Evolutionary conservation across 1,140 invertebrate genomes (phyloP), one percentile per base, ranked within the genome.

Genomic region (Portunus trituberculatus): DNA sequence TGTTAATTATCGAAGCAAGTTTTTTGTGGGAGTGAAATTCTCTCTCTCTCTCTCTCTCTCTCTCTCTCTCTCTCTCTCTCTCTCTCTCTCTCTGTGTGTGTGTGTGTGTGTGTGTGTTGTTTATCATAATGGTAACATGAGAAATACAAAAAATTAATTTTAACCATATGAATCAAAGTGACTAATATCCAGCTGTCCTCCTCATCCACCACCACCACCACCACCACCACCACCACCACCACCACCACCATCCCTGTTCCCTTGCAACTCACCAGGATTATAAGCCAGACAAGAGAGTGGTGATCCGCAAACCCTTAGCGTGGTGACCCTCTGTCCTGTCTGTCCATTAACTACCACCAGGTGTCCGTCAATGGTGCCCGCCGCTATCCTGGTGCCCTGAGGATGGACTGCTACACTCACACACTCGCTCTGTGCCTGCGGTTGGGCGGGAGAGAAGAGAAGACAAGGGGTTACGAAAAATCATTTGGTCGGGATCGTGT

Each of bases 361-460:
- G 97, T 99, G 98, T 0, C 99, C 99, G 96, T 99, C 98, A 0
- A 98, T 98, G 96, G 98, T 98, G 92, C 99, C 99, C 12, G 98
- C 98, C 12, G 98, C 99, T 67, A 99, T 97, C 10, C 98, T 98
- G 25, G 98, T 98, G 28, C 98, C 98, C 96, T 98, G 98, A 3
- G 99, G 98, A 97, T 99, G 98, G 97, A 99, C 99, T 86, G 98
- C 98, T 88, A 99, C 97, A 0, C 98, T 98, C 82, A 98, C 98
- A 96, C 98, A 98, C 96, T 99, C 98, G 96, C 98, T 98, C 83
- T 98, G 98, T 7, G 95, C 96, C 96, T 96, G 95, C 12, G 98
- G 98, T 91, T 31, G 98, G 98, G 97, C 96, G 87, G 86, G n/a
- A n/a, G 82, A 29, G 52, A 59, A 20, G 2, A 20, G 16, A 52